Base-by-base conservation (phyloP, 1,140 invertebrate species). In the Cydia amplana region DNA sequence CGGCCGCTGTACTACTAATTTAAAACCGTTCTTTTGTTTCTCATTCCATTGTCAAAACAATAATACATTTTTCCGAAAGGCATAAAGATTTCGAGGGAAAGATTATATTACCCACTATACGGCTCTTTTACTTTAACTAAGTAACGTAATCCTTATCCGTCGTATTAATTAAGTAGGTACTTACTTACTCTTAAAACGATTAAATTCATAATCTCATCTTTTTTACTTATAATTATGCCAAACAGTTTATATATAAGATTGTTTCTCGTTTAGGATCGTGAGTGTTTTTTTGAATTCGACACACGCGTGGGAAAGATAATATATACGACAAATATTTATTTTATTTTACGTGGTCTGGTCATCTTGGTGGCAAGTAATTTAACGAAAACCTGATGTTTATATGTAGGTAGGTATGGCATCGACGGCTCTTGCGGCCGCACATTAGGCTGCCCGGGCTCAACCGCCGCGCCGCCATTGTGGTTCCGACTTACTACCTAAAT, bases 401-500 rank as follows among this genome's bases (percentile, higher is more conserved):
- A 7, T 7, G 36, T 40, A 79, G 76, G 80, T 76, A 7, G 0
- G 36, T 40, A 79, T 77, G 80, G 73, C 73, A 77, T 81, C 78
- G 79, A 76, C 75, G 78, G 79, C 78, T 74, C 77, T 78, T 25
- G 32, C 67, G 40, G 40, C 25, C 25, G 73, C 77, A 55, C 73
- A 43, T 70, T 70, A 70, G 79, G 79, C 28, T 81, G 83, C 80
- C 83, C 85, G 79, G 81, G 84, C 87, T 81, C 82, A 73, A 78
- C 78, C 80, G 79, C 78, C 82, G 82, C 80, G 79, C 78, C 82
- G 82, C 84, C 82, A 88, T 90, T 91, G 87, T 89, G 80, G 78
- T 83, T 90, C 81, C 89, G 79, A 86, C 88, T 89, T 90, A 92
- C 91, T 89, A n/a, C n/a, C n/a, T n/a, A 91, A 91, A 91, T 92